Evolutionary conservation across 2,797 vertebrate species (phyloP).

Genomic region (Microctenopoma steveboyesi): DNA sequence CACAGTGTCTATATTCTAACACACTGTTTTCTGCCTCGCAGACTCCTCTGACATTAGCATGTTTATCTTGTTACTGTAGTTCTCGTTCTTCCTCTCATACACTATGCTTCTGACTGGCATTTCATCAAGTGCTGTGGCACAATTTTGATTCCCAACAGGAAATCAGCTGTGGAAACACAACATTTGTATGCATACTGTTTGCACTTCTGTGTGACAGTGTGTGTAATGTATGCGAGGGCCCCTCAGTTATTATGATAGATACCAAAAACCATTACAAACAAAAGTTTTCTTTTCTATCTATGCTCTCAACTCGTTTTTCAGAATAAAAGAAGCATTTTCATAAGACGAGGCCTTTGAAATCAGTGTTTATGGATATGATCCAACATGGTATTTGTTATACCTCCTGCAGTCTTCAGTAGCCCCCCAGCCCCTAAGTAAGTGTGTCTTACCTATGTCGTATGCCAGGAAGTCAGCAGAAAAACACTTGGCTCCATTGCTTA

Average conservation of each 20-base stretch:
- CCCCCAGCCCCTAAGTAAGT: neutral
- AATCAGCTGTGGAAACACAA: neutral
- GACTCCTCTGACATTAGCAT: neutral
- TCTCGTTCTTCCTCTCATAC: neutral
- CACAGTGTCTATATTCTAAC: neutral
- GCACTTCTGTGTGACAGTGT: neutral
- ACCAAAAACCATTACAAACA: neutral
- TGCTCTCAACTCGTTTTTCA: too few species aligned
- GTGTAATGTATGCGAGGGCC: too few species aligned
- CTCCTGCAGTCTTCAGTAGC: too few species aligned
- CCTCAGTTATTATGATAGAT: too few species aligned
- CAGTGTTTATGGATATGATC: neutral
- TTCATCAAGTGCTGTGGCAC: constrained; percentile 6
- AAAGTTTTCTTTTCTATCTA: too few species aligned
- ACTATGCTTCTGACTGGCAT: neutral
- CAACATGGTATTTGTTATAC: too few species aligned
- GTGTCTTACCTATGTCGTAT: constrained; percentile 90
- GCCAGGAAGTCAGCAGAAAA: constrained; percentile 94
- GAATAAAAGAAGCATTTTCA: neutral
- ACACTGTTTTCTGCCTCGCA: neutral
- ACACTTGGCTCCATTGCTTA: constrained; percentile 96
- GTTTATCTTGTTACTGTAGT: neutral
- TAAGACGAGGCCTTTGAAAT: neutral
- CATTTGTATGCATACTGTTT: neutral
- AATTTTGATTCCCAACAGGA: neutral